Conservation (phyloP, 2,797 vertebrate genomes). For the Acanthopagrus latus region DNA sequence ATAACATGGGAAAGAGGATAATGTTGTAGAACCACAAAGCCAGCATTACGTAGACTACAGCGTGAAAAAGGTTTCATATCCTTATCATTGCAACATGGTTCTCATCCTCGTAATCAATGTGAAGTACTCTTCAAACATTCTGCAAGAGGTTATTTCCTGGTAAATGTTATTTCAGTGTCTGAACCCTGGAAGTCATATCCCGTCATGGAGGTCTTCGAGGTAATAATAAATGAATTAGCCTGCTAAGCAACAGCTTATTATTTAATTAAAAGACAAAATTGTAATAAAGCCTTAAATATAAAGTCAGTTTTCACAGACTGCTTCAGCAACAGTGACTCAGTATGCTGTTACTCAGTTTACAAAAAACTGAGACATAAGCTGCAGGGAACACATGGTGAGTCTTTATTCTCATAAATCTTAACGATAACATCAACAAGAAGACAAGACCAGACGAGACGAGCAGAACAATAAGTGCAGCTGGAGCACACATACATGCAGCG, state of each 20-base stretch:
- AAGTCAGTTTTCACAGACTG: background rate
- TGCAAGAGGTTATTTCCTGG: conserved; percentile 30
- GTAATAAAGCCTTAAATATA: background rate
- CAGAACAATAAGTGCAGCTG: too few species aligned
- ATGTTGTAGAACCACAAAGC: background rate
- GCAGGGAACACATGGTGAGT: background rate
- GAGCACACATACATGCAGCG: background rate
- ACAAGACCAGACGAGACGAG: too few species aligned
- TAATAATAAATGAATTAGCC: conserved; percentile 11
- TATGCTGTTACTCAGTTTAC: background rate
- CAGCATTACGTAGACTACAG: background rate
- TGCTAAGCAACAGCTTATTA: conserved; percentile 23
- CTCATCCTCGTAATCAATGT: conserved; percentile 38
- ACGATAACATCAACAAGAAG: background rate
- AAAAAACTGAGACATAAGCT: conserved; percentile 10
- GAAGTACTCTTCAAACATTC: conserved; percentile 24
- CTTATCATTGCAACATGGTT: conserved; percentile 15
- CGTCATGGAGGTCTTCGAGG: background rate
- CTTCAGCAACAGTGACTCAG: background rate
- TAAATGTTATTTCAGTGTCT: conserved; percentile 8
- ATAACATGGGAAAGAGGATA: background rate
- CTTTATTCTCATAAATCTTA: background rate
- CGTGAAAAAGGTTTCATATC: conserved; percentile 20
- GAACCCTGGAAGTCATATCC: conserved; percentile 4
- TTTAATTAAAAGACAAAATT: conserved; percentile 11